A percentile compares a stretch with the other conserved stretches of the same genome.
These are phyloP conservation scores for Coleophora deauratella DNA, from an alignment of 2,888 invertebrate genomes.

Conservation along the genomic window DNA sequence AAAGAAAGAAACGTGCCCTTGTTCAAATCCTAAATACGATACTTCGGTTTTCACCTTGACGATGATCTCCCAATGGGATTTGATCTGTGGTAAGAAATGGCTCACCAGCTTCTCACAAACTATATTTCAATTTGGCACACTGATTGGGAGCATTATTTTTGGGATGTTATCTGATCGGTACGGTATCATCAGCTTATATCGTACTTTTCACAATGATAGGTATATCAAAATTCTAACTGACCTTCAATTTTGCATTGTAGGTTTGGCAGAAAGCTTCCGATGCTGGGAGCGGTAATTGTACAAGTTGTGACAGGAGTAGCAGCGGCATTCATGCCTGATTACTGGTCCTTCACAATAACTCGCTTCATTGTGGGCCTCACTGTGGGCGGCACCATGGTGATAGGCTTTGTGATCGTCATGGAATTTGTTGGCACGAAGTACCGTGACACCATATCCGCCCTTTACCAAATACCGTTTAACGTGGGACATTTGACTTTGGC, in stretches of 20 bases:
- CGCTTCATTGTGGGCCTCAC: constrained; percentile 82
- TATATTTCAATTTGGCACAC: constrained; percentile 82
- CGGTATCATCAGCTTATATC: not conserved
- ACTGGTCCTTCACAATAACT: constrained; percentile 75
- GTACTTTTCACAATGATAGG: not conserved
- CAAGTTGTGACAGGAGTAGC: constrained; percentile 80
- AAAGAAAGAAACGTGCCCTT: constrained; percentile 63
- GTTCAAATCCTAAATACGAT: constrained; percentile 75
- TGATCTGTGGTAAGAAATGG: constrained; percentile 79
- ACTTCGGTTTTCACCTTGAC: constrained; percentile 79
- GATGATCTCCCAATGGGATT: constrained; percentile 83
- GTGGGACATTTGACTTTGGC: constrained; percentile 79
- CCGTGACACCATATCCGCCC: constrained; percentile 72
- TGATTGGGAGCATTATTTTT: constrained; percentile 82
- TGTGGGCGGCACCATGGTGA: constrained; percentile 88
- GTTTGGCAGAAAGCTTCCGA: constrained; percentile 82
- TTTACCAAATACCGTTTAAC: constrained; percentile 81
- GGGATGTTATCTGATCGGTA: constrained; percentile 85
- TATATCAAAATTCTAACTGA: not conserved
- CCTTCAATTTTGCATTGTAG: constrained; percentile 56
- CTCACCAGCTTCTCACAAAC: constrained; percentile 82
- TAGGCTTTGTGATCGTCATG: constrained; percentile 76
- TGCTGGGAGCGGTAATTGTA: constrained; percentile 80
- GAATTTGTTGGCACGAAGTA: constrained; percentile 76
- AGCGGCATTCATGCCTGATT: constrained; percentile 79